phyloP scores from a whole-genome alignment of 2,113 vertebrate species.

The Puffinus mauretanicus region DNA sequence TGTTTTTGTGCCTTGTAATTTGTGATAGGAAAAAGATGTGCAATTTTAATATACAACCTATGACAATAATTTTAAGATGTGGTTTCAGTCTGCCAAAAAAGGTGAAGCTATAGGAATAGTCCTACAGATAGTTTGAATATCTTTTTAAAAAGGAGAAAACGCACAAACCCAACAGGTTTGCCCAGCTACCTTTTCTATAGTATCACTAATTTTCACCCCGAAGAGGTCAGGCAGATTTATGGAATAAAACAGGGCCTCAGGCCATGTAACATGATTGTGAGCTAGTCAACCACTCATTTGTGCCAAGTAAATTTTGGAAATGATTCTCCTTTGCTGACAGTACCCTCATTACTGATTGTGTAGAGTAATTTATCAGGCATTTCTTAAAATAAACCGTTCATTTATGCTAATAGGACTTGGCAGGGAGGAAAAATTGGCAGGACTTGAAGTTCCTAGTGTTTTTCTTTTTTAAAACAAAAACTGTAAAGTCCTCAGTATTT shows the following conservation, averaged over 20 bases:
- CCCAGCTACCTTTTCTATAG: neutral
- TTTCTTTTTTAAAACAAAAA: slow-evolving; percentile 76
- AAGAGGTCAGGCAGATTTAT: slow-evolving; percentile 65
- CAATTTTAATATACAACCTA: neutral
- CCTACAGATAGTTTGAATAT: neutral
- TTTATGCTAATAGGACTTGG: slow-evolving; percentile 87
- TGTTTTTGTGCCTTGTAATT: neutral
- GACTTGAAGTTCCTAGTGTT: slow-evolving; percentile 79
- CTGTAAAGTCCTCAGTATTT: slow-evolving; percentile 71
- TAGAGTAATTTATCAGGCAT: slow-evolving; percentile 86
- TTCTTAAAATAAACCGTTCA: slow-evolving; percentile 89
- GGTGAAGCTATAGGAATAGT: neutral
- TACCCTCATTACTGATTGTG: slow-evolving; percentile 85
- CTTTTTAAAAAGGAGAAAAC: neutral
- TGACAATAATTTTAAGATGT: neutral
- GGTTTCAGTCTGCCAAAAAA: neutral
- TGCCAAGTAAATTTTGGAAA: slow-evolving; percentile 82
- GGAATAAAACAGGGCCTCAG: slow-evolving; percentile 48
- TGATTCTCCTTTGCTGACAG: slow-evolving; percentile 82
- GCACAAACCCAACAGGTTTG: neutral
- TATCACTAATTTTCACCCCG: slow-evolving; percentile 2
- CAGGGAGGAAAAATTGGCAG: slow-evolving; percentile 81
- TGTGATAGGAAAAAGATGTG: neutral
- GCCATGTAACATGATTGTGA: slow-evolving; percentile 67
- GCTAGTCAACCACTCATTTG: slow-evolving; percentile 69